Evolutionary conservation across 2,113 vertebrate species (phyloP), one percentile per base, ranked within the genome.

Genomic region (Myotis lucifugus): DNA sequence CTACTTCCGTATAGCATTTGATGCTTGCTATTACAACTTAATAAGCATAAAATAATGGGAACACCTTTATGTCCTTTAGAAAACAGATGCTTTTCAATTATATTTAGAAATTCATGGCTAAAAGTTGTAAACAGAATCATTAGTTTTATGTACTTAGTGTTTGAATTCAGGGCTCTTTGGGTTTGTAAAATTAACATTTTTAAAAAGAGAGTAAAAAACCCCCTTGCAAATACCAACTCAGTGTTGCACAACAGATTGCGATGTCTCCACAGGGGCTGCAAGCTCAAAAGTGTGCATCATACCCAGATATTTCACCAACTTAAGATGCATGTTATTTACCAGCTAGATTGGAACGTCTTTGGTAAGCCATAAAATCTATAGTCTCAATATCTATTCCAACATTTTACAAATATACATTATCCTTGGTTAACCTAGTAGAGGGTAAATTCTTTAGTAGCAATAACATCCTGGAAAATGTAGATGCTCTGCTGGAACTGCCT

Each of bases 131-230:
- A 89, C 84, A 96, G 85, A 83, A 59, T 91, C 66, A 93, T 97
- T 96, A 94, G 94, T 96, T 97, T 95, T 89, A 95, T 91, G 67
- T 89, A 82, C 87, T 96, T 94, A 50, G 25, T 94, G 27, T 97
- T 94, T 94, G 74, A 86, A 87, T 97, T 94, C 91, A 89, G 81
- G 52, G 46, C 77, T 93, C 74, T 85, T 81, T 73, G 13, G 70
- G 12, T 95, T 94, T 87, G 66, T 85, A 78, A 94, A 94, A 94
- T 93, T 78, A 94, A 94, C 67, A 91, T 79, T 86, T 95, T 93
- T 93, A 54, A 67, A 91, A 92, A 70, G 23, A 19, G 34, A 52
- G 21, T 32, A 79, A 66, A 92, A 92, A 84, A 5, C 37, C 94
- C 29, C 37, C 25, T 74, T 93, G 59, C 8, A 93, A 77, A 83